Percentiles rank a stretch among this genome's conserved stretches.
Conservation (phyloP, 53 echinoderm and acorn worm genomes). For the Echinarachnius parma region DNA sequence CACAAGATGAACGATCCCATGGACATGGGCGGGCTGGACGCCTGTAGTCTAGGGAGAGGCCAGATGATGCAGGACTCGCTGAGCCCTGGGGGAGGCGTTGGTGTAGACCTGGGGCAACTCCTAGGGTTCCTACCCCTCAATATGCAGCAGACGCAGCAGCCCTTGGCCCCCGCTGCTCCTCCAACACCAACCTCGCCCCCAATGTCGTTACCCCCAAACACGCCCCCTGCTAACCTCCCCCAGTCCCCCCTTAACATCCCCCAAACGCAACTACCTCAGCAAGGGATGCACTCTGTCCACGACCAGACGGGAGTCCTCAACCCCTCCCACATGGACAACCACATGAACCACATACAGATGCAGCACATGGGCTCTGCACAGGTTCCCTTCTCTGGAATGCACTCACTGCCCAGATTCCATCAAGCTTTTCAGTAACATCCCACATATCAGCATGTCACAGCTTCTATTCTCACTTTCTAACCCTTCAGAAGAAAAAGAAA, state of each 20-base stretch:
- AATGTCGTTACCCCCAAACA: constrained; percentile 55
- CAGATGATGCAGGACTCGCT: constrained; percentile 71
- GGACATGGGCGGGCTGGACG: constrained; percentile 61
- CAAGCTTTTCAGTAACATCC: constrained; percentile 95
- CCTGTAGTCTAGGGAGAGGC: constrained; percentile 35
- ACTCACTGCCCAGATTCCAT: constrained; percentile 89
- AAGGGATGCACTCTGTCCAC: constrained; percentile 46
- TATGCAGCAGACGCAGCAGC: constrained; percentile 52
- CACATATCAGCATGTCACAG: too few species aligned
- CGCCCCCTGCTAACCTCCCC: constrained; percentile 67
- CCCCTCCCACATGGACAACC: constrained; percentile 57
- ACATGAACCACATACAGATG: constrained; percentile 61
- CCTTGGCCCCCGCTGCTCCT: constrained; percentile 44
- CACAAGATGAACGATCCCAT: constrained; percentile 62
- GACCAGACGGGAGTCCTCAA: constrained; percentile 56
- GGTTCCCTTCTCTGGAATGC: constrained; percentile 68
- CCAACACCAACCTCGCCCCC: constrained; percentile 62
- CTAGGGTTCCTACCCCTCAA: constrained; percentile 77
- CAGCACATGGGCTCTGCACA: constrained; percentile 61
- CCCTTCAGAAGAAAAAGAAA: too few species aligned
- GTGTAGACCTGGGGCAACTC: constrained; percentile 89
- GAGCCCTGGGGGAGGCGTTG: constrained; percentile 63
- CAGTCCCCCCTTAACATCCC: constrained; percentile 68
- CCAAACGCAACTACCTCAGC: constrained; percentile 76
- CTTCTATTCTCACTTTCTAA: too few species aligned